Evolutionary conservation across 2,888 invertebrate genomes (phyloP).

Genomic region (Ormyrus rosae): DNA sequence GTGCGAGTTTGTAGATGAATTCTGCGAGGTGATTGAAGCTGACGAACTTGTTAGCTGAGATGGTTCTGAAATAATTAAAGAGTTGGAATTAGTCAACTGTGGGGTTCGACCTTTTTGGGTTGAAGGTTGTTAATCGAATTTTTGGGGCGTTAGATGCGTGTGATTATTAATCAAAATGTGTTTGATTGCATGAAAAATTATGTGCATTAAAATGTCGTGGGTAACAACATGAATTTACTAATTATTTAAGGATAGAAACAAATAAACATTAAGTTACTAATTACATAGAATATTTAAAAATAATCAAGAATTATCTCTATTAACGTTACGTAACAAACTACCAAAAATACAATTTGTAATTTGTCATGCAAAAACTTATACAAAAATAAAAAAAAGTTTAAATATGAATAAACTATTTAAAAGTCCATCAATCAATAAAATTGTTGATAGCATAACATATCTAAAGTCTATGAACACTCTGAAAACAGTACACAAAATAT

Average conservation of each 20-base stretch:
- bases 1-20: constrained; percentile 65
- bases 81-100: neutral
- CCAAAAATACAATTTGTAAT: too few species aligned
- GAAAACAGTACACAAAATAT: constrained; percentile 10
- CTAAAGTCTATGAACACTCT: constrained; percentile 27
- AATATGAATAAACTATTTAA: too few species aligned
- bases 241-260: too few species aligned
- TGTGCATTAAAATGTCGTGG: neutral
- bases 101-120: neutral
- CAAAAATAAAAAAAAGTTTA: too few species aligned
- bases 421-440: too few species aligned
- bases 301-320: too few species aligned
- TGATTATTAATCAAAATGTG: neutral
- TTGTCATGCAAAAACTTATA: constrained; percentile 14
- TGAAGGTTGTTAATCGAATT: neutral
- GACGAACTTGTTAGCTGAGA: constrained; percentile 24
- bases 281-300: too few species aligned
- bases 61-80: constrained; percentile 38
- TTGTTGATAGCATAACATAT: neutral
- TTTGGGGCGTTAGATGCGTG: constrained; percentile 30
- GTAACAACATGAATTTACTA: too few species aligned
- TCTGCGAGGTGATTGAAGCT: constrained; percentile 40
- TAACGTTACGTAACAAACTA: too few species aligned
- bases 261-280: too few species aligned
- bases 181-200: neutral